Evolutionary conservation across 2,113 vertebrate species (phyloP).

Genomic region (Callipepla californica): DNA sequence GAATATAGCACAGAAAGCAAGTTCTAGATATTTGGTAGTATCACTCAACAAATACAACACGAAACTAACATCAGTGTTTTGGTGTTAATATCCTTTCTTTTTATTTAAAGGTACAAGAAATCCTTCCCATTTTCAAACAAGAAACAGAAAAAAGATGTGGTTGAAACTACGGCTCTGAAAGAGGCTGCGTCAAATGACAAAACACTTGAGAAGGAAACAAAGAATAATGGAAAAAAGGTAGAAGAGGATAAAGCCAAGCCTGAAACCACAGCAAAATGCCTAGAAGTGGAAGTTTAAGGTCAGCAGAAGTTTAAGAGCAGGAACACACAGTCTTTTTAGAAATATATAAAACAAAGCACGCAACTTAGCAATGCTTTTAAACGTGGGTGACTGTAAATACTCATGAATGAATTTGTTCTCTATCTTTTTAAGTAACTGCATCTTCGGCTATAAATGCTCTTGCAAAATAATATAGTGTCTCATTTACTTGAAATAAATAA

Average conservation of each 20-base stretch:
- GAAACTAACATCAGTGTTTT: not conserved
- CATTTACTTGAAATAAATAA: slow-evolving; percentile 21
- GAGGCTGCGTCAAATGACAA: slow-evolving; percentile 69
- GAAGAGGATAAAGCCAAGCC: slow-evolving; percentile 69
- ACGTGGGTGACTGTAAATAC: slow-evolving; percentile 44
- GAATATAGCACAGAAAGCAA: not conserved
- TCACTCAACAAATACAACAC: not conserved
- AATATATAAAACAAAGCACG: not conserved
- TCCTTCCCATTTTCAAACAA: slow-evolving; percentile 74
- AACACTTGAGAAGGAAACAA: slow-evolving; percentile 69
- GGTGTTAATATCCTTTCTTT: slow-evolving; percentile 6
- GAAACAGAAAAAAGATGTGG: slow-evolving; percentile 78
- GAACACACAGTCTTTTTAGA: not conserved
- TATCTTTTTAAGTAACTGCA: not conserved
- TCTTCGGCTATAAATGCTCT: slow-evolving; percentile 6
- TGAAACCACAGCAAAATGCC: slow-evolving; percentile 70
- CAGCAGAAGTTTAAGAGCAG: slow-evolving; percentile 79
- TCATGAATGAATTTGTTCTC: not conserved
- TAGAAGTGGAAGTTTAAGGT: slow-evolving; percentile 83
- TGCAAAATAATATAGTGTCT: not conserved
- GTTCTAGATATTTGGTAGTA: not conserved
- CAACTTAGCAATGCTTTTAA: slow-evolving; percentile 17
- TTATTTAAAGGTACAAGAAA: slow-evolving; percentile 78
- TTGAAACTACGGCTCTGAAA: slow-evolving; percentile 82
- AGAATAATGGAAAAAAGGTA: slow-evolving; percentile 65